phyloP scores from a whole-genome alignment of 2,113 vertebrate genomes.

The Boleophthalmus pectinirostris region DNA sequence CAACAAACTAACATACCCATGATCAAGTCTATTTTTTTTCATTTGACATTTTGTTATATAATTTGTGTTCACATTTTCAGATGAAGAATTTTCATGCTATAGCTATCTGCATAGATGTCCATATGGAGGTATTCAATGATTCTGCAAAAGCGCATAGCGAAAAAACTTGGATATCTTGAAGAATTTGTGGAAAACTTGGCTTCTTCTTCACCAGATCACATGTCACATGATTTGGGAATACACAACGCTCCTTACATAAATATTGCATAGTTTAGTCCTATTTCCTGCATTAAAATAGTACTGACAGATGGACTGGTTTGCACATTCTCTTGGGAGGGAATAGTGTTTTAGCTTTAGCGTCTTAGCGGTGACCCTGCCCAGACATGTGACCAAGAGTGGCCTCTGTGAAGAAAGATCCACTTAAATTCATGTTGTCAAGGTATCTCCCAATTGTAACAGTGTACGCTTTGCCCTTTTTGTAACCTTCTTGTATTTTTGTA shows the following conservation, averaged over 20 bases:
- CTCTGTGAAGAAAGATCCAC: conserved; percentile 47
- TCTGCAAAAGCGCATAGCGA: conserved; percentile 23
- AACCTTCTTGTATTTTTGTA: neutral
- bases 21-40: neutral
- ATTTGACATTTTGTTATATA: conserved; percentile 11
- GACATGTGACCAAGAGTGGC: conserved; percentile 40
- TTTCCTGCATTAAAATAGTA: neutral
- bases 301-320: neutral
- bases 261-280: neutral
- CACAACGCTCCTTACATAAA: neutral
- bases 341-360: neutral
- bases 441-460: conserved; percentile 30
- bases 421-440: conserved; percentile 43
- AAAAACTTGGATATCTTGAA: conserved; percentile 38
- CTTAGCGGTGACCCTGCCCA: neutral
- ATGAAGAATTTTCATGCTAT: conserved; percentile 65
- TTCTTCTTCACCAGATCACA: conserved; percentile 41
- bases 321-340: neutral
- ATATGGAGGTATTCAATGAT: conserved; percentile 69
- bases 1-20: neutral
- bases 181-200: conserved; percentile 26
- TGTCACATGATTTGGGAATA: conserved; percentile 33
- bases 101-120: conserved; percentile 69
- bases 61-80: conserved; percentile 53
- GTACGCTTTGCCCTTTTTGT: conserved; percentile 19